These are phyloP conservation scores for Clarias gariepinus DNA, from an alignment of 2,113 vertebrate genomes.

Conservation along the genomic window DNA sequence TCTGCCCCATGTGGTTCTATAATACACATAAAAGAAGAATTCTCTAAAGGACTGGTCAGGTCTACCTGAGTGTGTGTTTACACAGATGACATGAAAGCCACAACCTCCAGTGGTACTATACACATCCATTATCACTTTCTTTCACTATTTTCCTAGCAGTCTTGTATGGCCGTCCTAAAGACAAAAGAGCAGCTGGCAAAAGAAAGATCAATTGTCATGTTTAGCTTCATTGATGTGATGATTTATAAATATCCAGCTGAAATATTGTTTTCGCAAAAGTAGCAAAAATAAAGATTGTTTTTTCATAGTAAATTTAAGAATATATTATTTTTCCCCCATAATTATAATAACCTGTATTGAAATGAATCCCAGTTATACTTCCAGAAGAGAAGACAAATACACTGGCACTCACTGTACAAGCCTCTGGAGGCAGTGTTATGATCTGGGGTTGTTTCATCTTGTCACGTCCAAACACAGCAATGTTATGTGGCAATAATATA, in stretches of 20 bases:
- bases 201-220: not conserved
- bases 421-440: too few species aligned
- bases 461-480: too few species aligned
- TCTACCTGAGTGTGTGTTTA: conserved; percentile 42
- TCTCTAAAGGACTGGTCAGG: conserved; percentile 1
- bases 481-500: too few species aligned
- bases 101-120: conserved; percentile 3
- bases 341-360: not conserved
- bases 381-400: too few species aligned
- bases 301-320: not conserved
- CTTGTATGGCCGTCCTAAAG: not conserved
- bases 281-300: not conserved
- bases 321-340: not conserved
- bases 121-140: conserved; percentile 16
- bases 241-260: conserved; percentile 21
- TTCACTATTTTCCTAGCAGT: not conserved
- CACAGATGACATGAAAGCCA: conserved; percentile 50
- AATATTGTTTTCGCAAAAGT: not conserved
- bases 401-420: not conserved
- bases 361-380: not conserved
- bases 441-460: too few species aligned
- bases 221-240: not conserved
- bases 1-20: not conserved
- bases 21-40: conserved; percentile 8
- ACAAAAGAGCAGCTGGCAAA: not conserved